Evolutionary conservation across 2,113 vertebrate genomes (phyloP).

Genomic region (Emydocephalus ijimae): DNA sequence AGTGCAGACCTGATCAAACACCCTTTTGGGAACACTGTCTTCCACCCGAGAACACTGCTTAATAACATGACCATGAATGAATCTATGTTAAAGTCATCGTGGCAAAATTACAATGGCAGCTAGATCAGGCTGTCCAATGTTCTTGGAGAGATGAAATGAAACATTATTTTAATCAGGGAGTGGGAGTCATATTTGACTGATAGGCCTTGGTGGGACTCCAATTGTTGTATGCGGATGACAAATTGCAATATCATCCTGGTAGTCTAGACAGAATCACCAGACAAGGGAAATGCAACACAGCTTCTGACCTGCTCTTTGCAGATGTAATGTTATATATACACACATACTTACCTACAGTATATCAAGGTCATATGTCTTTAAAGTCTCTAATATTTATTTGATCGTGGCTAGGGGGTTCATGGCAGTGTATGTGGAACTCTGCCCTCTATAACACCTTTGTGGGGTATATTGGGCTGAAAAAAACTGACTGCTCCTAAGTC

Average conservation of each 20-base stretch:
- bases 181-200: background rate
- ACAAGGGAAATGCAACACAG: background rate
- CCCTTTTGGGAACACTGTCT: background rate
- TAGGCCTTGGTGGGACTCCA: background rate
- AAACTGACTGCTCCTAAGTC: background rate
- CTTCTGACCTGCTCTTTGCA: background rate
- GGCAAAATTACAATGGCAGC: background rate
- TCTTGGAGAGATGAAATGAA: background rate
- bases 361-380: background rate
- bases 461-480: background rate
- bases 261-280: background rate
- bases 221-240: background rate
- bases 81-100: background rate
- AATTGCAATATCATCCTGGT: background rate
- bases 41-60: background rate
- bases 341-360: background rate
- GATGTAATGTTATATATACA: background rate
- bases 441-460: background rate
- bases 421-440: background rate
- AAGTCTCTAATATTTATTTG: background rate
- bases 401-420: background rate
- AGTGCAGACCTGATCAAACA: background rate
- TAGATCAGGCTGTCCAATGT: background rate
- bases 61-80: background rate
- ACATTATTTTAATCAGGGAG: background rate